Evolutionary conservation across 2,888 invertebrate genomes (phyloP).

Genomic region (Drosophila kambysellisi): DNA sequence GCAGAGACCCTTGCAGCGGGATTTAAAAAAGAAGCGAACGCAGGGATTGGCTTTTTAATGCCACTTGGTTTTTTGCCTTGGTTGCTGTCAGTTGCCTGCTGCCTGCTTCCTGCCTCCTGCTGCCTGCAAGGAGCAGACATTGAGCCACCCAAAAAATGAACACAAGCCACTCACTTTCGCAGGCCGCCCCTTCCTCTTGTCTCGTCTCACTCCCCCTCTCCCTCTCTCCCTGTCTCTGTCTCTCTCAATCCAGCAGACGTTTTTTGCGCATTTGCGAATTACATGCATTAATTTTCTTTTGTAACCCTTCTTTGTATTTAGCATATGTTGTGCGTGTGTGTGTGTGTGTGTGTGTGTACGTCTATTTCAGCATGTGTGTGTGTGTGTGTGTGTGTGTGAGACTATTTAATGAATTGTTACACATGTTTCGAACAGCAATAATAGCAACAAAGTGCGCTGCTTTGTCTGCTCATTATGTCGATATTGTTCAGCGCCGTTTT

Average conservation of each 20-base stretch:
- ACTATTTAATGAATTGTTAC: conserved; percentile 79
- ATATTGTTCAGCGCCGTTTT: conserved; percentile 65
- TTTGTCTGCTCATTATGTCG: conserved; percentile 74
- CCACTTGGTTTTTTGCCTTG: conserved; percentile 55
- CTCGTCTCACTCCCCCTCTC: background rate
- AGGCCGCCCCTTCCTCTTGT: conserved; percentile 12
- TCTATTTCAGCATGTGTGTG: conserved; percentile 3
- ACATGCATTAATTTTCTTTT: conserved; percentile 80
- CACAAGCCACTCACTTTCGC: conserved; percentile 16
- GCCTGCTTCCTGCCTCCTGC: background rate
- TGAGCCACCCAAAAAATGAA: conserved; percentile 32
- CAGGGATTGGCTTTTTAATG: conserved; percentile 76
- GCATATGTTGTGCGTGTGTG: conserved; percentile 46
- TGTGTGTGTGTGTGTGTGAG: conserved; percentile 37
- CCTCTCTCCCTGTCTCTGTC: conserved; percentile 1
- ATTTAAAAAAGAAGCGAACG: conserved; percentile 48
- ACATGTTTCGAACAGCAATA: conserved; percentile 71
- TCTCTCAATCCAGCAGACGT: conserved; percentile 28
- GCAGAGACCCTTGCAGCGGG: conserved; percentile 59
- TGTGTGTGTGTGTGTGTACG: conserved; percentile 16
- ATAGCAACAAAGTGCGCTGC: conserved; percentile 66
- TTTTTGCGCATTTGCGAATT: conserved; percentile 74
- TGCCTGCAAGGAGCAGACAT: conserved; percentile 35
- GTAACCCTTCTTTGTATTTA: conserved; percentile 74
- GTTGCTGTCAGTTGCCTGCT: conserved; percentile 18